Conservation (phyloP, 2,797 vertebrate species). For the Pangasius krempfi region DNA sequence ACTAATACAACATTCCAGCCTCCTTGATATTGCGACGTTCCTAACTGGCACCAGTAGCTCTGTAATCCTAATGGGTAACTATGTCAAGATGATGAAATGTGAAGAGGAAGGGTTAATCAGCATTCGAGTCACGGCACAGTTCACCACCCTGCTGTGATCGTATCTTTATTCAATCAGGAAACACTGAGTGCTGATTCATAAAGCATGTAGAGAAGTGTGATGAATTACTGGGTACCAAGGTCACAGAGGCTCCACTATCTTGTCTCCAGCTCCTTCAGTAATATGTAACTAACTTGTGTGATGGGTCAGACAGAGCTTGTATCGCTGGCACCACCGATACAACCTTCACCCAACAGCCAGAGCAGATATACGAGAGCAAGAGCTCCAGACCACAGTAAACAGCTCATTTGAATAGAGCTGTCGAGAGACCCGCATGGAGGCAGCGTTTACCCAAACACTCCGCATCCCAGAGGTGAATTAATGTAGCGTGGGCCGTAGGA, state of each 20-base stretch:
- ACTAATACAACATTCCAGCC: neutral
- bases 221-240: constrained; percentile 47
- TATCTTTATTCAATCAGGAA: constrained; percentile 50
- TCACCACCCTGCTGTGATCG: constrained; percentile 35
- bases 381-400: constrained; percentile 1
- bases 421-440: constrained; percentile 42
- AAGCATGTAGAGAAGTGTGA: constrained; percentile 37
- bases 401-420: constrained; percentile 26
- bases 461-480: constrained; percentile 54
- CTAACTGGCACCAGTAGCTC: constrained; percentile 19
- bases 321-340: constrained; percentile 35
- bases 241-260: constrained; percentile 39
- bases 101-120: constrained; percentile 31
- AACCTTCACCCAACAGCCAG: constrained; percentile 51
- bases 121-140: constrained; percentile 33
- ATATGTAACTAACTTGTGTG: constrained; percentile 39
- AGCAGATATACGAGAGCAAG: constrained; percentile 40
- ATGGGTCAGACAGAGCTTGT: constrained; percentile 29
- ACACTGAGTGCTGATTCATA: constrained; percentile 50
- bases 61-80: constrained; percentile 29
- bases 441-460: constrained; percentile 52
- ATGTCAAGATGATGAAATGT: constrained; percentile 38
- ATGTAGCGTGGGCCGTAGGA: constrained; percentile 49
- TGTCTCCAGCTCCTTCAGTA: constrained; percentile 27
- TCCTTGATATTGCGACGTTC: neutral